Evolutionary conservation across 2,888 invertebrate genomes (phyloP).

Genomic region (Dynastes tityus): DNA sequence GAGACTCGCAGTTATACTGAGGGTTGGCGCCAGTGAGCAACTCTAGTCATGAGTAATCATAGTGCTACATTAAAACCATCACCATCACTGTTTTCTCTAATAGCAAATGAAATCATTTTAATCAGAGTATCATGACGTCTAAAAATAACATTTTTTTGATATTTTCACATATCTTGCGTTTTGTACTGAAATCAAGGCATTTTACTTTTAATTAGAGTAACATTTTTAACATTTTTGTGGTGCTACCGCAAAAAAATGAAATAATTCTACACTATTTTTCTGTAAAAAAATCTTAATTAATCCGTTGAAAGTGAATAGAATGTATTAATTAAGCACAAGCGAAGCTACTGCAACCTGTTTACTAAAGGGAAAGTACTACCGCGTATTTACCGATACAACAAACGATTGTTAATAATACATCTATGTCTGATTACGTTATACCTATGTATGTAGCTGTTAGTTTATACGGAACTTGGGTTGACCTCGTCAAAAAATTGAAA

Average conservation of each 20-base stretch:
- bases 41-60: too few relatives aligned
- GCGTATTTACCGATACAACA: not conserved
- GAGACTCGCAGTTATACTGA: too few relatives aligned
- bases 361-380: not conserved
- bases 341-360: not conserved
- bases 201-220: not conserved
- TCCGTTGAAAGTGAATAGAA: not conserved
- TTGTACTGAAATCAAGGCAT: not conserved
- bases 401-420: not conserved
- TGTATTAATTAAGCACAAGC: not conserved
- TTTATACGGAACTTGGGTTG: slow-evolving; percentile 23
- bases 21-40: too few relatives aligned
- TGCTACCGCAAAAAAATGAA: not conserved
- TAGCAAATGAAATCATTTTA: too few relatives aligned
- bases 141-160: not conserved
- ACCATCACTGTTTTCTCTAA: too few relatives aligned
- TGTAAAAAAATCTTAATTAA: not conserved
- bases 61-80: too few relatives aligned
- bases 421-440: not conserved
- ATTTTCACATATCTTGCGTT: not conserved
- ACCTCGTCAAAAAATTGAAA: slow-evolving; percentile 28
- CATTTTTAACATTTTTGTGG: not conserved
- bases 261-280: not conserved
- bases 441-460: not conserved
- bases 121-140: too few relatives aligned